These are phyloP conservation scores for Vesta saturnalis DNA, from an alignment of 2,888 invertebrate species.

Conservation along the genomic window DNA sequence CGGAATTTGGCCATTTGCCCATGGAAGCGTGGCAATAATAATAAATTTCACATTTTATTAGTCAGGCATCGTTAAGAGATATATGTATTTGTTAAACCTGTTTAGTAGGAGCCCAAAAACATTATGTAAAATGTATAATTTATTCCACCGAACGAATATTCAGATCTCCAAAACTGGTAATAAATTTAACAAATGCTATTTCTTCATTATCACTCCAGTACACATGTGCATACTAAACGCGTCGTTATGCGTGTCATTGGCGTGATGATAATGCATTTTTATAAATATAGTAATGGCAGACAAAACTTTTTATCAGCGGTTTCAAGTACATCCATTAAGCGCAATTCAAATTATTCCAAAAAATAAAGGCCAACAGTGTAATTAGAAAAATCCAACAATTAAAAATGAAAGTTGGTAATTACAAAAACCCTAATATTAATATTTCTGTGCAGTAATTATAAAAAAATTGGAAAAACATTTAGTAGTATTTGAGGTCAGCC, in stretches of 20 bases:
- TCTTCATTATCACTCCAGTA: too few species aligned
- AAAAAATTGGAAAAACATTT: not conserved
- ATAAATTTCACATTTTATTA: slow-evolving; percentile 38
- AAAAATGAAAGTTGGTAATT: slow-evolving; percentile 1
- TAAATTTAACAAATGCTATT: slow-evolving; percentile 23
- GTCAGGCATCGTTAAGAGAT: slow-evolving; percentile 30
- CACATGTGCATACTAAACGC: too few species aligned
- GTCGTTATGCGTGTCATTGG: too few species aligned
- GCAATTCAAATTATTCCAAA: too few species aligned
- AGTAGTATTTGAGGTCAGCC: not conserved
- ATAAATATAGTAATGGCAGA: not conserved
- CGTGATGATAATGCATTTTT: not conserved
- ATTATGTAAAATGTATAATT: slow-evolving; percentile 38
- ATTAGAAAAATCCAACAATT: not conserved
- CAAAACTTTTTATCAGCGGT: not conserved
- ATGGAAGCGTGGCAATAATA: slow-evolving; percentile 35
- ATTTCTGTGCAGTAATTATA: not conserved
- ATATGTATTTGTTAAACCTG: slow-evolving; percentile 38
- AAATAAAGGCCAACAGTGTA: too few species aligned
- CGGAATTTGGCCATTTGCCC: slow-evolving; percentile 34
- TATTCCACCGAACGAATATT: slow-evolving; percentile 29
- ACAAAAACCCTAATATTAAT: not conserved
- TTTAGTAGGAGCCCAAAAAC: slow-evolving; percentile 34
- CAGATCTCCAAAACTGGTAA: slow-evolving; percentile 24
- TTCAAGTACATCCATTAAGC: not conserved